Evolutionary conservation across 1,140 invertebrate species (phyloP).

Genomic region (Listronotus bonariensis): DNA sequence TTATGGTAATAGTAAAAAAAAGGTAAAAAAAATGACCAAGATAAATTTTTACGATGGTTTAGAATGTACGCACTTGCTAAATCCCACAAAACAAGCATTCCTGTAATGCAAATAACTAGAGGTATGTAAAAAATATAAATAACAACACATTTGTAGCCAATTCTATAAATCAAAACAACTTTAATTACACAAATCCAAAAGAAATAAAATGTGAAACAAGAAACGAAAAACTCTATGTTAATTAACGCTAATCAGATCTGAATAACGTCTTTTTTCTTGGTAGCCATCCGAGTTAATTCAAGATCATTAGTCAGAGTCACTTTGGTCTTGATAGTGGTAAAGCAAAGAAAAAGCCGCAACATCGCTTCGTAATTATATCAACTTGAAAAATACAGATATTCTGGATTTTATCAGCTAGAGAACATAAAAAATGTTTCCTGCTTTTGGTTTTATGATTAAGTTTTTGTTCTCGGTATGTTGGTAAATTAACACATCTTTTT

Average conservation of each 20-base stretch:
- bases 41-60: too few species aligned
- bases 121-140: too few species aligned
- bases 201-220: constrained; percentile 28
- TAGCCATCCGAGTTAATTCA: constrained; percentile 41
- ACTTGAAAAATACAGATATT: constrained; percentile 33
- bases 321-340: constrained; percentile 37
- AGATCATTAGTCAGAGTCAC: constrained; percentile 41
- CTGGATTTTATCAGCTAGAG: constrained; percentile 23
- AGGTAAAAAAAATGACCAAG: too few species aligned
- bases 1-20: too few species aligned
- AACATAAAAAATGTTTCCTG: constrained; percentile 15
- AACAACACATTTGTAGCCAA: background rate
- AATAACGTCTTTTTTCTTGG: constrained; percentile 43
- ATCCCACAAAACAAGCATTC: too few species aligned
- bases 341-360: constrained; percentile 35
- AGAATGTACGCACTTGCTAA: too few species aligned
- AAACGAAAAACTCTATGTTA: constrained; percentile 42
- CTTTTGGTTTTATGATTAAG: background rate
- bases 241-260: constrained; percentile 44
- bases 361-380: constrained; percentile 30
- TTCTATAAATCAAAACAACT: constrained; percentile 25
- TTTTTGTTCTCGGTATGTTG: too few species aligned
- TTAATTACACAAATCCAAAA: constrained; percentile 29
- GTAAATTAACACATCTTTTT: too few species aligned
- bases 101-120: too few species aligned